Percentiles rank a stretch among this genome's conserved stretches.
phyloP scores from a whole-genome alignment of 2,113 vertebrate genomes.

The Phalacrocorax pelagicus region DNA sequence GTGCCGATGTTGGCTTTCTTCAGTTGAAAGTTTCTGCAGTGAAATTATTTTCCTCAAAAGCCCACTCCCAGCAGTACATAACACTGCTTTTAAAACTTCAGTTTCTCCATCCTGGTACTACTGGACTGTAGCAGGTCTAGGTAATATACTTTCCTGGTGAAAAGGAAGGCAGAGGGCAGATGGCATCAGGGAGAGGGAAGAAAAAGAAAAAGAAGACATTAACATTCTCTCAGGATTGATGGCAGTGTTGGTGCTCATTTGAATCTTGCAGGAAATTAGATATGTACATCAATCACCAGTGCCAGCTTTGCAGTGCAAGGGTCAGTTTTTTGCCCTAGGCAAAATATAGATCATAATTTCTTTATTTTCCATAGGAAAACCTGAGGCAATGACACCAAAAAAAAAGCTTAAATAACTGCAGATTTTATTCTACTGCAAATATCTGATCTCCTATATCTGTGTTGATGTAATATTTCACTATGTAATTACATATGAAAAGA shows the following conservation, averaged over 20 bases:
- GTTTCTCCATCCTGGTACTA: background rate
- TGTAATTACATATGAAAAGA: background rate
- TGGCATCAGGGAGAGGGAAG: background rate
- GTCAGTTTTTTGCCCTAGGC: background rate
- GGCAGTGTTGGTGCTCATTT: background rate
- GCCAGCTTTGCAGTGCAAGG: background rate
- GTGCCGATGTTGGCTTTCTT: background rate
- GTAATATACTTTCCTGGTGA: background rate
- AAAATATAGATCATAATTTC: constrained; percentile 13
- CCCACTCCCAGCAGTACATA: background rate
- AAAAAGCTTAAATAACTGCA: background rate
- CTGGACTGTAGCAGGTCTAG: background rate
- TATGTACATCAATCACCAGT: background rate
- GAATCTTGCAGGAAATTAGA: constrained; percentile 12
- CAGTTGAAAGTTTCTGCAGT: background rate
- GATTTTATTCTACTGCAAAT: background rate
- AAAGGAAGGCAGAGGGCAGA: background rate
- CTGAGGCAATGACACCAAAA: background rate
- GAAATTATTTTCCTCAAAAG: background rate
- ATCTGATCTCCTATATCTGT: background rate
- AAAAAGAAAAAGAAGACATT: background rate
- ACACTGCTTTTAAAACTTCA: background rate
- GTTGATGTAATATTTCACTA: background rate
- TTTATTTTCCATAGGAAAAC: background rate
- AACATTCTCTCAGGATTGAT: background rate